A percentile compares a stretch with the other conserved stretches of the same genome.
Evolutionary conservation across 2,888 invertebrate genomes (phyloP).

Genomic region (Schizotus pectinicornis): DNA sequence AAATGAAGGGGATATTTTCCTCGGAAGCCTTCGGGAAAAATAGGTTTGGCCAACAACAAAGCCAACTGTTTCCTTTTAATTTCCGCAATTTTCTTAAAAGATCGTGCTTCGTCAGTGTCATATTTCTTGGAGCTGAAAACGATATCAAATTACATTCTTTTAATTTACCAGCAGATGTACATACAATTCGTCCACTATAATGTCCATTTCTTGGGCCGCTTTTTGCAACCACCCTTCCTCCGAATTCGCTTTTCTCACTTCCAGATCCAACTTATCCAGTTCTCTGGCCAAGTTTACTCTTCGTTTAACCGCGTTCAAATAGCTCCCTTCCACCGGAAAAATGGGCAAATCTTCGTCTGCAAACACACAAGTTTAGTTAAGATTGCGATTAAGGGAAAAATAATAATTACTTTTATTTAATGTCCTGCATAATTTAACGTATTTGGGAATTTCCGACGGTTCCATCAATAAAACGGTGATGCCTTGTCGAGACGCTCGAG

Average conservation of each 20-base stretch:
- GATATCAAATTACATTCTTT: not conserved
- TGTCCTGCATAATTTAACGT: constrained; percentile 81
- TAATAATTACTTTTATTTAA: constrained; percentile 77
- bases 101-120: constrained; percentile 41
- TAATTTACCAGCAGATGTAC: not conserved
- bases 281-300: constrained; percentile 79
- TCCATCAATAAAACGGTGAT: constrained; percentile 92
- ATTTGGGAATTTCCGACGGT: constrained; percentile 81
- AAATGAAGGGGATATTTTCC: constrained; percentile 64
- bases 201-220: constrained; percentile 89
- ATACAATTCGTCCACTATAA: constrained; percentile 79
- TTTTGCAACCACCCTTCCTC: constrained; percentile 86
- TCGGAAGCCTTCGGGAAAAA: constrained; percentile 73
- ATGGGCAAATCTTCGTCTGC: constrained; percentile 81
- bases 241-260: constrained; percentile 66
- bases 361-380: constrained; percentile 33
- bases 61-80: constrained; percentile 62
- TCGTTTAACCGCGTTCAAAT: constrained; percentile 70
- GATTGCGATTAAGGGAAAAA: constrained; percentile 2
- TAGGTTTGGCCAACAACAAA: constrained; percentile 63
- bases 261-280: constrained; percentile 78
- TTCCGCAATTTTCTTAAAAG: constrained; percentile 57
- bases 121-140: constrained; percentile 39
- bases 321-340: constrained; percentile 76
- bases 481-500: constrained; percentile 86